These are phyloP conservation scores for Cromileptes altivelis DNA, from an alignment of 2,113 vertebrate genomes.

Conservation along the genomic window DNA sequence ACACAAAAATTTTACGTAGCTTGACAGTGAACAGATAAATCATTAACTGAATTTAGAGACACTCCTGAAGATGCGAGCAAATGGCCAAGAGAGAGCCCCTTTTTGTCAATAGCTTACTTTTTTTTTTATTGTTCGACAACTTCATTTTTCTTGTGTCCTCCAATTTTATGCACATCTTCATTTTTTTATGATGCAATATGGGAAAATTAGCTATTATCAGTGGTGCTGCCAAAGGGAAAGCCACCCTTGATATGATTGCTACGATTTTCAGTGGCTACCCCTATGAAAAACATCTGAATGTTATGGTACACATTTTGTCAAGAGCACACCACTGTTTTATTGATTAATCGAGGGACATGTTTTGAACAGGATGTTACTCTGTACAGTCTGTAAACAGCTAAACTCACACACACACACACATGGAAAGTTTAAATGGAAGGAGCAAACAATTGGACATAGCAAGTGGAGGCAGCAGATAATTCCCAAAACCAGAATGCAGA, in stretches of 20 bases:
- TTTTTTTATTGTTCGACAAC: neutral
- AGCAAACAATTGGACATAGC: neutral
- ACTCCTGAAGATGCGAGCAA: neutral
- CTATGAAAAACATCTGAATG: too few species aligned
- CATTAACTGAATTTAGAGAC: neutral
- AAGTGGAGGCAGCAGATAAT: neutral
- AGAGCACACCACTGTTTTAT: neutral
- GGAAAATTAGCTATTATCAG: neutral
- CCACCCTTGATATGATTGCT: too few species aligned
- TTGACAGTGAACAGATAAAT: neutral
- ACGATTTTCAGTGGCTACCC: too few species aligned
- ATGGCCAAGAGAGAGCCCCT: neutral
- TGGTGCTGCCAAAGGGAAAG: too few species aligned
- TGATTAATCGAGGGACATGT: neutral
- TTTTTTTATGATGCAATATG: neutral
- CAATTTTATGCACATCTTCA: neutral
- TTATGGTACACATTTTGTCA: neutral
- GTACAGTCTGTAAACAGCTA: neutral
- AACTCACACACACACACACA: neutral
- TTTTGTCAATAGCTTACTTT: neutral
- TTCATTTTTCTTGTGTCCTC: neutral
- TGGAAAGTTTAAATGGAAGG: neutral
- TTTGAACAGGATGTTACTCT: neutral
- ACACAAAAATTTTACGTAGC: neutral
- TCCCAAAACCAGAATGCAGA: neutral